Evolutionary conservation across 2,888 invertebrate genomes (phyloP), one percentile per base, ranked within the genome.

Genomic region (Phrixothrix hirtus): DNA sequence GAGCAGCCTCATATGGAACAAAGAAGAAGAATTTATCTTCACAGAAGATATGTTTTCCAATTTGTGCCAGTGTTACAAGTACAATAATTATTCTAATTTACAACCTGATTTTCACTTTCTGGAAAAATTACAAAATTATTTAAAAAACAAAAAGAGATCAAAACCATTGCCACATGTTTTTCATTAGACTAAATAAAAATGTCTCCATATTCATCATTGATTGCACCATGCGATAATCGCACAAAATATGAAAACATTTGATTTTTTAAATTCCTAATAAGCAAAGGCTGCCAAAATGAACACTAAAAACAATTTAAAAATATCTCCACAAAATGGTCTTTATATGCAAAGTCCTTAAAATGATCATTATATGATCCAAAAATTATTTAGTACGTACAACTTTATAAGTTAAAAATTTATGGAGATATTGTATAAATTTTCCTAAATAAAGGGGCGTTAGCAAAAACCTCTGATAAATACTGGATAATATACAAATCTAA

Each of bases 111-210:
- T 35, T 46, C 53, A 32, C 35, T 48, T 51, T 51, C 41, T 42
- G 26, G 32, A 47, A 38, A 57, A 51, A 50, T 45, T 38, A 16
- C 15, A 50, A 31, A n/a, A 42, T 17, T 17, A 34, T 43, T 16
- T 51, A 61, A 63, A 59, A 55, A 61, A 63, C 63, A 64, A 66
- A 67, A 66, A 71, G 73, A 73, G 73, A 73, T 73, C 73, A 74
- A 73, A 68, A 69, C 66, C 71, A 74, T 74, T 74, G 74, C 74
- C 73, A 73, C 73, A 68, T 71, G 67, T 70, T 67, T 64, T 58
- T 34, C 51, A 52, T 54, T 58, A 55, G 44, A 32, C 29, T 56
- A 46, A 38, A 36, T 42, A 41, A 37, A 37, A 41, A 45, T 55
- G 47, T 52, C 42, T 48, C 35, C 35, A 31, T 50, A 47, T 42